A percentile compares a stretch with the other conserved stretches of the same genome.
Conservation (phyloP, 2,113 vertebrate species). For the Chaetops frenatus region DNA sequence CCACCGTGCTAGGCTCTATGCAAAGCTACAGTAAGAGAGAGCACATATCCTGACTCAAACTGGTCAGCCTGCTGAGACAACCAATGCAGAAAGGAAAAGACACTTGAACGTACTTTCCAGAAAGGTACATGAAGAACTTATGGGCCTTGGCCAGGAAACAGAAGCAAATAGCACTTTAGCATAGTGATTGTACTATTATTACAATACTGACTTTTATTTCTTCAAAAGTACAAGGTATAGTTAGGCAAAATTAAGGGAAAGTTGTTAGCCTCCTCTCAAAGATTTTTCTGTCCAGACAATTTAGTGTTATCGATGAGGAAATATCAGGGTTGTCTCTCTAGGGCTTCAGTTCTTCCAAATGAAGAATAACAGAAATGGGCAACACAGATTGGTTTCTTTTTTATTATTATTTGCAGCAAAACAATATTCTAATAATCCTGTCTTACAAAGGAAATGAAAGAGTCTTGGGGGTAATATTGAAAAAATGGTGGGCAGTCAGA, state of each 20-base stretch:
- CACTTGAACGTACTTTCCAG: background rate
- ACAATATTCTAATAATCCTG: slow-evolving; percentile 41
- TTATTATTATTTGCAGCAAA: slow-evolving; percentile 15
- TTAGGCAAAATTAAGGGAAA: background rate
- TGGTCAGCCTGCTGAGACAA: background rate
- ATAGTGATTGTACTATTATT: background rate
- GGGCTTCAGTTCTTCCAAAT: background rate
- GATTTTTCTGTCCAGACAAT: background rate
- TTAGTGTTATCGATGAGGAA: background rate
- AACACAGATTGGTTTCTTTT: background rate
- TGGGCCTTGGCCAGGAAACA: background rate
- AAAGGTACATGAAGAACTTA: background rate
- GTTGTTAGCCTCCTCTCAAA: background rate
- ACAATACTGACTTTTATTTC: background rate
- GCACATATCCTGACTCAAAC: background rate
- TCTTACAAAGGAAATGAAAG: slow-evolving; percentile 35
- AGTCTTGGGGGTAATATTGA: slow-evolving; percentile 58
- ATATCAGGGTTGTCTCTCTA: background rate
- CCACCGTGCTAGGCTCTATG: background rate
- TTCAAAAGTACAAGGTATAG: background rate
- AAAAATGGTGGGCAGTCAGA: slow-evolving; percentile 59
- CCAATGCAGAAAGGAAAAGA: background rate
- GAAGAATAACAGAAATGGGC: background rate
- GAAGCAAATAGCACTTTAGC: background rate
- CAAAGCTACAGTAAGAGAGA: background rate